Percentiles rank a stretch among this genome's conserved stretches.
Evolutionary conservation across 2,113 vertebrate genomes (phyloP).

Genomic region (Colistium nudipinnis): DNA sequence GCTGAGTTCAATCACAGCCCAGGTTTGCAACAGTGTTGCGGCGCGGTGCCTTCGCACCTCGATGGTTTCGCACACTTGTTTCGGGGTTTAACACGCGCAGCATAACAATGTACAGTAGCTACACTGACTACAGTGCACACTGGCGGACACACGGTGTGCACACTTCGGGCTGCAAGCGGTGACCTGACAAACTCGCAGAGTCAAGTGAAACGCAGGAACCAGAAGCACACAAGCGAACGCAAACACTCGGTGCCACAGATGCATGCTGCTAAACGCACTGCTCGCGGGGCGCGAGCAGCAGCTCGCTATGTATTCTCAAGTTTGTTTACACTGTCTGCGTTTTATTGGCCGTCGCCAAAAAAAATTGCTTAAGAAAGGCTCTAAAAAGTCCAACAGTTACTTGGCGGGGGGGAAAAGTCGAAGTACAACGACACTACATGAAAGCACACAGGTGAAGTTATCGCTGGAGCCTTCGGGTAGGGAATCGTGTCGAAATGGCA

Average conservation of each 20-base stretch:
- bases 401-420: background rate
- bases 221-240: background rate
- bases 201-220: slow-evolving; percentile 34
- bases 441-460: slow-evolving; percentile 22
- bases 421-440: background rate
- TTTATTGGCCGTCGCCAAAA: background rate
- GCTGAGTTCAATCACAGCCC: slow-evolving; percentile 43
- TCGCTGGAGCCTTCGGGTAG: slow-evolving; percentile 16
- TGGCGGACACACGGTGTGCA: no score
- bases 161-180: slow-evolving; percentile 9
- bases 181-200: slow-evolving; percentile 33
- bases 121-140: background rate
- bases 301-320: slow-evolving; percentile 29
- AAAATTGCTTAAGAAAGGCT: background rate
- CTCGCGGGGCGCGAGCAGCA: slow-evolving; percentile 14
- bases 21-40: slow-evolving; percentile 37
- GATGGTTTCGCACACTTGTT: no score
- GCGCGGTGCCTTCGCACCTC: slow-evolving; percentile 32
- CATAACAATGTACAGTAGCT: no score
- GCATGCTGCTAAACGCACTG: slow-evolving; percentile 25
- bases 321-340: slow-evolving; percentile 64
- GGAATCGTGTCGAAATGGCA: slow-evolving; percentile 25
- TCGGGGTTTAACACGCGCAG: no score
- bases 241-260: slow-evolving; percentile 12
- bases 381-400: background rate